A percentile compares a stretch with the other conserved stretches of the same genome.
These are phyloP conservation scores for Arrhopalites spinosus DNA, from an alignment of 2,888 invertebrate species.

Conservation along the genomic window DNA sequence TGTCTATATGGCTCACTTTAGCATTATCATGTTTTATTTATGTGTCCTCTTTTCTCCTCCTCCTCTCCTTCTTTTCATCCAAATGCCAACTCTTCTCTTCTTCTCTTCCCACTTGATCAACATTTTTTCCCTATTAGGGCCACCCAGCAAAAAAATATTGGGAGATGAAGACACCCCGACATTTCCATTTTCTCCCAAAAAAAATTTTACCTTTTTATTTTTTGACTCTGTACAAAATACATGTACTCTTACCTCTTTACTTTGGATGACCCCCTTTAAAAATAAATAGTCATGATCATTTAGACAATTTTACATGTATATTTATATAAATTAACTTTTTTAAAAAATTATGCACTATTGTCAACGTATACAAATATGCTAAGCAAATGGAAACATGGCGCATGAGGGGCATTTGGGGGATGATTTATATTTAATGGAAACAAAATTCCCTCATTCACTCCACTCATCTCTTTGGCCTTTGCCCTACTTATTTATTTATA, in stretches of 20 bases:
- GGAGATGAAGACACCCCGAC: background rate
- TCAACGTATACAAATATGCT: no score
- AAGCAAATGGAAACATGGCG: no score
- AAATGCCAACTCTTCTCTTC: background rate
- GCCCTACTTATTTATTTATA: background rate
- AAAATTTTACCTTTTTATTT: no score
- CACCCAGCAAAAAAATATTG: background rate
- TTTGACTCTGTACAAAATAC: no score
- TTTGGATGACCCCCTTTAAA: no score
- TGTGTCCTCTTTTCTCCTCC: constrained; percentile 1
- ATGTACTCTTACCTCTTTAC: no score
- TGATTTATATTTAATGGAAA: background rate
- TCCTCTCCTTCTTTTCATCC: background rate
- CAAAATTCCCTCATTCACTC: background rate
- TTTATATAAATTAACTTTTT: no score
- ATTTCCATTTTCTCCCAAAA: background rate
- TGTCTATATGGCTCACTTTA: background rate
- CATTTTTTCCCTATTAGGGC: background rate
- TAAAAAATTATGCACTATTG: no score
- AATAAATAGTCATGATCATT: no score
- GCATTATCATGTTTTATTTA: background rate
- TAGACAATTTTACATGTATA: no score
- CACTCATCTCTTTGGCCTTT: background rate
- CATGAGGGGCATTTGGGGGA: no score
- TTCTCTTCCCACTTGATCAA: background rate